Conservation (phyloP, 2,113 vertebrate species). For the Dasyornis broadbenti region DNA sequence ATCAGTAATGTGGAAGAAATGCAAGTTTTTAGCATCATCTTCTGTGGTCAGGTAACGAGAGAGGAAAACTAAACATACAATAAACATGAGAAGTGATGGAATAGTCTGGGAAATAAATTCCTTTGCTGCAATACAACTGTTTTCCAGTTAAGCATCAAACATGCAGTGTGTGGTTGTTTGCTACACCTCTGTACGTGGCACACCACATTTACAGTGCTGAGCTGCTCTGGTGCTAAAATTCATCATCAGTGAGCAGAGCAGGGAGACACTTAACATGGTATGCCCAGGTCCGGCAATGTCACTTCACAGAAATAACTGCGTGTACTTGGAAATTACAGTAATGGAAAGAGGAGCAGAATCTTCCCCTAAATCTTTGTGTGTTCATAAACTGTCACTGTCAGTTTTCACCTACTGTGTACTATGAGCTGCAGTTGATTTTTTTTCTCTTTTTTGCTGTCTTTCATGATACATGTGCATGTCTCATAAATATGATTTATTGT, state of each 20-base stretch:
- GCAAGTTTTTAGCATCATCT: background rate
- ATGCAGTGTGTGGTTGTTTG: background rate
- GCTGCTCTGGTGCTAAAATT: background rate
- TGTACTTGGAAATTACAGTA: background rate
- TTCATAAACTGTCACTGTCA: background rate
- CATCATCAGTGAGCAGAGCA: background rate
- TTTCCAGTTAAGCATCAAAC: background rate
- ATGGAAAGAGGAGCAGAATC: background rate
- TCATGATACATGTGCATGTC: background rate
- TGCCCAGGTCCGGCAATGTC: background rate
- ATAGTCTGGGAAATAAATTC: background rate
- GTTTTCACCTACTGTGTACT: background rate
- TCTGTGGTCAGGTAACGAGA: background rate
- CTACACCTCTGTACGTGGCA: fast-evolving
- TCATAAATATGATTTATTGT: background rate
- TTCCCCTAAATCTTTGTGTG: background rate
- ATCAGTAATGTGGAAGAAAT: background rate
- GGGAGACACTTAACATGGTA: background rate
- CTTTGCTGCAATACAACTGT: background rate
- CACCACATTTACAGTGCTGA: background rate
- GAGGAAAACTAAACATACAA: background rate
- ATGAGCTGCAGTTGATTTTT: background rate
- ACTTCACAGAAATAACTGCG: background rate
- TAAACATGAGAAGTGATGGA: background rate
- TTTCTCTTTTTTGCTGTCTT: background rate